Base-by-base conservation (phyloP, 1,140 invertebrate species). In the Triops cancriformis region DNA sequence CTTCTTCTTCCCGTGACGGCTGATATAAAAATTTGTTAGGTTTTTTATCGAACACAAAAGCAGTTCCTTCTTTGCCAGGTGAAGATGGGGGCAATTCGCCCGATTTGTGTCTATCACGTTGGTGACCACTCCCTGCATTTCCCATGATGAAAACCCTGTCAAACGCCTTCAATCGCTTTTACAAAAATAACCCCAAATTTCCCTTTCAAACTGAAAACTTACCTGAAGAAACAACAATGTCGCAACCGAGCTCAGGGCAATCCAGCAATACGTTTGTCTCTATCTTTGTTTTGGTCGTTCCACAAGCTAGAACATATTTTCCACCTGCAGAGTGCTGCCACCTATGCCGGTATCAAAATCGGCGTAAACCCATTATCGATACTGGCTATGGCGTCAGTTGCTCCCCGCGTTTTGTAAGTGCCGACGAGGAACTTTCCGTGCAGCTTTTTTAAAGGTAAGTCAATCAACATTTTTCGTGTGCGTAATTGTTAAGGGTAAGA, bases 41-140 rank as follows among this genome's bases (percentile, higher is more conserved):
- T 84, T 91, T 92, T 83, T 93, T 94, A 82, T 94, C 93, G 85
- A 95, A 95, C 43, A 90, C 88, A 86, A 95, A 94, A 72, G 92
- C 93, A 85, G 93, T 91, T 73, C 90, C 92, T 82, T 94, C 92
- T 82, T 91, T 92, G 27, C 85, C 86, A 45, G 90, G 90, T 0
- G 91, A 92, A 26, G 89, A 88, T 11, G 91, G 91, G 26, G 87
- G 85, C 75, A 84, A 82, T 77, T 89, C 89, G 43, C 86, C 85
- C 74, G 88, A 87, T 82, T 89, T 89, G 78, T 89, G 89, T 82
- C 91, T 88, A 80, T 91, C 90, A 80, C 89, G 86, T 43, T 43
- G 45, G 10, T 78, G 76, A 1, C 87, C 86, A 80, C 90, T 92
- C 73, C 90, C 90, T 77, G 91, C 91, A 84, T 93, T 93, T 76